Evolutionary conservation across 2,113 vertebrate genomes (phyloP).

Genomic region (Rhodinocichla rosea): DNA sequence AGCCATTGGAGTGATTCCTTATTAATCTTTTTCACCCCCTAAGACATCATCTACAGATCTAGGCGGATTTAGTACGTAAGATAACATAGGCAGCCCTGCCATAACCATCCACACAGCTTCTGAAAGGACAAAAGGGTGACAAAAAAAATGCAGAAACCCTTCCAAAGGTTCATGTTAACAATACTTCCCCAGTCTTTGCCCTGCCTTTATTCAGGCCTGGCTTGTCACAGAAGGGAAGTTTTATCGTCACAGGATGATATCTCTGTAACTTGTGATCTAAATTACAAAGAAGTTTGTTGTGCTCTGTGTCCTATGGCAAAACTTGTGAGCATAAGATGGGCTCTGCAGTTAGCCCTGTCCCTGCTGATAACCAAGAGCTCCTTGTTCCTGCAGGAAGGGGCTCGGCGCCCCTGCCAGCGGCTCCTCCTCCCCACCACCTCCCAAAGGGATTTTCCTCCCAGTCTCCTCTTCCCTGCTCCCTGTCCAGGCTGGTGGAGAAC

Average conservation of each 20-base stretch:
- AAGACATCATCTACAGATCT: slow-evolving; percentile 90
- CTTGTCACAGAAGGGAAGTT: background rate
- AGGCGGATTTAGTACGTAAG: slow-evolving; percentile 85
- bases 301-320: slow-evolving; percentile 31
- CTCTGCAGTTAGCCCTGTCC: background rate
- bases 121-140: slow-evolving; percentile 65
- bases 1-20: slow-evolving; percentile 87
- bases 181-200: background rate
- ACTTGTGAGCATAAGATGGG: slow-evolving; percentile 19
- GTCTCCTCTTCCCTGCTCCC: background rate
- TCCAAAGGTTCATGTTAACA: background rate
- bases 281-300: slow-evolving; percentile 36
- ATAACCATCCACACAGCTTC: slow-evolving; percentile 55
- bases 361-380: background rate
- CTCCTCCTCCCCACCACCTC: background rate
- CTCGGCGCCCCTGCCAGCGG: rapidly evolving
- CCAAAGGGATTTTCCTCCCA: background rate
- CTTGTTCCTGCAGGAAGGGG: background rate
- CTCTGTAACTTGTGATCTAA: slow-evolving; percentile 47
- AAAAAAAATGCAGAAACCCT: slow-evolving; percentile 22
- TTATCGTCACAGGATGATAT: slow-evolving; percentile 6
- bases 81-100: slow-evolving; percentile 75
- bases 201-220: background rate
- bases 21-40: slow-evolving; percentile 91
- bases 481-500: background rate